Base-by-base conservation (phyloP, 2,113 vertebrate species). In the Tursiops truncatus region DNA sequence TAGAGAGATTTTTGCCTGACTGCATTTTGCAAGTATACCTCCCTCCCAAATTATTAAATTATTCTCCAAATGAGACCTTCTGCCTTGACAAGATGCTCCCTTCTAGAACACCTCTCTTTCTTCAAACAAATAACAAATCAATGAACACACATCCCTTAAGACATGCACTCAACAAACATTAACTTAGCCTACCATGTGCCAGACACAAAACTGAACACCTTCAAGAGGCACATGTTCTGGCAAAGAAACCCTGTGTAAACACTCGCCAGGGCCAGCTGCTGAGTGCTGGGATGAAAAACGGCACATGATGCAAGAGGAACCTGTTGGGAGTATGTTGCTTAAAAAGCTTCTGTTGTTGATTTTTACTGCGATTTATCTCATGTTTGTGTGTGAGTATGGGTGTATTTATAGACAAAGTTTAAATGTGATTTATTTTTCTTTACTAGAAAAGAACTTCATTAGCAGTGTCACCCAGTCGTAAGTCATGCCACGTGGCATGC, bases 261-360 rank as follows among this genome's bases (percentile, higher is more conserved):
- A 84, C 13, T 84, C 83, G 82, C 47, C 47, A 5, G 63, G 62
- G 53, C 41, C 0, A 0, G 36, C 25, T 53, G 33, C n/a, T 38
- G 5, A 74, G 44, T 12, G 38, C 14, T 13, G 21, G 28, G 53
- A 28, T 21, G 60, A 58, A 80, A 68, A 36, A 67, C 9, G 36
- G 41, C 28, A 0, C 12, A 36, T 0, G 0, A 18, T 6, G 3
- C 1, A 8, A 28, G 18, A 79, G 44, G 41, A n/a, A 33, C 12
- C 41, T 56, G 33, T 17, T 76, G 25, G 25, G 44, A 68, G 44
- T 20, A 18, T 6, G 9, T 31, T 83, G 20, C 65, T 70, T 62
- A n/a, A 89, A 83, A 79, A 89, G 63, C 63, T 74, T 38, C 47
- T 20, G 33, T 17, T 56, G 17, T 83, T 41, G 36, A 71, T 47